Base-by-base conservation (phyloP, 2,113 vertebrate genomes). In the Chloropsis cyanopogon region DNA sequence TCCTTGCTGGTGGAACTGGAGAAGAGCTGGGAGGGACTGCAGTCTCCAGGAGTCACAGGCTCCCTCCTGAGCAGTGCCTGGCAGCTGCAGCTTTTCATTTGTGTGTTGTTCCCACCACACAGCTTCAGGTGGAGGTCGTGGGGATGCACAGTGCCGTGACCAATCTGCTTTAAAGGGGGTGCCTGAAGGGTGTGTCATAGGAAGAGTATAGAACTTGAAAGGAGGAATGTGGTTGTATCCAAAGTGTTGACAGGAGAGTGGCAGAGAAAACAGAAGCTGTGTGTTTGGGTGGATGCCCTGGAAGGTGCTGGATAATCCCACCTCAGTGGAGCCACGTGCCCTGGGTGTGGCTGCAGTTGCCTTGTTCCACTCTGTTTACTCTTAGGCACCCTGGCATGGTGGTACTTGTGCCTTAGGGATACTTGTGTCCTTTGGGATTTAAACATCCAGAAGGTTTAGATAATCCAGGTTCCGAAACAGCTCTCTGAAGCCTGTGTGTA, bases 131-230 rank as follows among this genome's bases (percentile, higher is more conserved):
- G 50, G 82, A 47, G 44, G 85, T 82, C 66, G 80, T 73, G 37
- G 14, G 41, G 29, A 44, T 14, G 35, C 82, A 37, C 46, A 25
- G 57, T 50, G 72, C 88, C 77, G 35, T 86, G 76, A 88, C 92
- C 82, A 70, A 72, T 88, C 33, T 70, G 68, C 42, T 83, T 94
- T 73, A 24, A 41, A 90, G 71, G 68, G 47, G 59, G 90, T 92
- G 64, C 88, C 88, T 90, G 68, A 92, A 73, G 50, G 73, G 39
- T 84, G 92, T 95, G 88, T 95, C 90, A 73, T 37, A 66, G 59
- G 4, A 73, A 33, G 56, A 73, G 37, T 73, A 39, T 52, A 92
- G 88, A 61, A 65, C 49, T 26, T 54, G 71, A 65, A 71, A 76
- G 52, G 15, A 86, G 57, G 79, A 65, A 42, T 0, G 0, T 22